phyloP scores from a whole-genome alignment of 2,888 invertebrate species.

The Ellobium chinense region DNA sequence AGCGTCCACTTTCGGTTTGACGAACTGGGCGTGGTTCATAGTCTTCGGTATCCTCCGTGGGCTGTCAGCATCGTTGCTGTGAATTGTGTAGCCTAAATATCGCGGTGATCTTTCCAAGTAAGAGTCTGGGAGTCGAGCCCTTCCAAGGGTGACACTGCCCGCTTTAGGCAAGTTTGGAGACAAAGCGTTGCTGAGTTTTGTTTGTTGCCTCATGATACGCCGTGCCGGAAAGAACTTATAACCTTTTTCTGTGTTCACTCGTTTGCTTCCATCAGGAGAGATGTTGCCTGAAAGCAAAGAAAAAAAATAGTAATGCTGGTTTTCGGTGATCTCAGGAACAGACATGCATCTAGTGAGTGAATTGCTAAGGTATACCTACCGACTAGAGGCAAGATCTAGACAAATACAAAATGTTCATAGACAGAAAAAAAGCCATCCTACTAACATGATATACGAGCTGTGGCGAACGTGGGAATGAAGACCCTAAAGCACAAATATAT shows the following conservation, averaged over 20 bases:
- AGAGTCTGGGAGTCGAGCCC: neutral
- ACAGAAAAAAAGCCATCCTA: no score
- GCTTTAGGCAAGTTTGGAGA: neutral
- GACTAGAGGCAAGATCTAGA: no score
- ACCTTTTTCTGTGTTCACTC: constrained; percentile 58
- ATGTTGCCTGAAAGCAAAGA: constrained; percentile 5
- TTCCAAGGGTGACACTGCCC: neutral
- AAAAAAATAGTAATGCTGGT: neutral
- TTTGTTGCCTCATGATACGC: constrained; percentile 59
- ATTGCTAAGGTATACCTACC: no score
- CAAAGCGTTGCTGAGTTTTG: neutral
- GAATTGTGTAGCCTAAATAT: constrained; percentile 30
- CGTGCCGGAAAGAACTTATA: constrained; percentile 63
- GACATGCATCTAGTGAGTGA: no score
- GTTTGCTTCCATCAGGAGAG: constrained; percentile 36
- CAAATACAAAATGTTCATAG: no score
- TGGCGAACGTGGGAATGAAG: no score
- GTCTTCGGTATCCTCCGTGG: constrained; percentile 42
- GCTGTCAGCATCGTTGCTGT: constrained; percentile 33
- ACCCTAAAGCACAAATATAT: no score
- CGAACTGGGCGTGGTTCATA: no score
- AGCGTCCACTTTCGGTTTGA: constrained; percentile 4
- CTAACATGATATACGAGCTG: no score
- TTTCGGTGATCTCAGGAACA: no score
- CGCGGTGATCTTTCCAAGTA: constrained; percentile 17